Evolutionary conservation across 2,113 vertebrate genomes (phyloP).

Genomic region (Scortum barcoo): DNA sequence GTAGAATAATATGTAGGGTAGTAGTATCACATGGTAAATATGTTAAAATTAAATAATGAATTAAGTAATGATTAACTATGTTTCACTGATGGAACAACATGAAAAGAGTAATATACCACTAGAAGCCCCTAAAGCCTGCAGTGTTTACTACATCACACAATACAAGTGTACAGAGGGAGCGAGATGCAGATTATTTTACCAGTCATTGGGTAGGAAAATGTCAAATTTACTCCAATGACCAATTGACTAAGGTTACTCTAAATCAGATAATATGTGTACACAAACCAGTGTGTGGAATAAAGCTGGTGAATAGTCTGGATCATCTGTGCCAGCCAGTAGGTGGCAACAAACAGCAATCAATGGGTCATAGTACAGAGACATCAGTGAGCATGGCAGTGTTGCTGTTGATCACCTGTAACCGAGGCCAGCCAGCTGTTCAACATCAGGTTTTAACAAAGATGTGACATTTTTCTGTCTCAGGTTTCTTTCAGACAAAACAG

Average conservation of each 20-base stretch:
- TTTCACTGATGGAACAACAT: not conserved
- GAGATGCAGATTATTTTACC: not conserved
- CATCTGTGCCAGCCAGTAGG: not conserved
- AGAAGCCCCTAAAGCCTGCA: not conserved
- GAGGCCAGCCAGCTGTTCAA: too few relatives aligned
- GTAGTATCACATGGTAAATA: too few relatives aligned
- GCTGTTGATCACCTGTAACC: not conserved
- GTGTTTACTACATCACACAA: not conserved
- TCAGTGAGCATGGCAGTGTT: not conserved
- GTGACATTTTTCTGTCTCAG: too few relatives aligned
- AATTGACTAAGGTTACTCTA: not conserved
- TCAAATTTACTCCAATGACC: too few relatives aligned
- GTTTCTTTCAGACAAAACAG: too few relatives aligned
- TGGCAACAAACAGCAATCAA: conserved; percentile 21
- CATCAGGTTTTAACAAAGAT: too few relatives aligned
- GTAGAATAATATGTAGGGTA: too few relatives aligned
- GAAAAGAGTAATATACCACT: not conserved
- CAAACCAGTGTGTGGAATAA: not conserved
- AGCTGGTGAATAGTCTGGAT: not conserved
- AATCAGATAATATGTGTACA: not conserved
- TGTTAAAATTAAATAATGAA: too few relatives aligned
- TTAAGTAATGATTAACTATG: not conserved
- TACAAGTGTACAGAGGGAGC: not conserved
- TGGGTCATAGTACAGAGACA: not conserved
- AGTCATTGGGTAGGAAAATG: not conserved